Evolutionary conservation across 2,113 vertebrate species (phyloP), one percentile per base, ranked within the genome.

Genomic region (Gambusia holbrooki): DNA sequence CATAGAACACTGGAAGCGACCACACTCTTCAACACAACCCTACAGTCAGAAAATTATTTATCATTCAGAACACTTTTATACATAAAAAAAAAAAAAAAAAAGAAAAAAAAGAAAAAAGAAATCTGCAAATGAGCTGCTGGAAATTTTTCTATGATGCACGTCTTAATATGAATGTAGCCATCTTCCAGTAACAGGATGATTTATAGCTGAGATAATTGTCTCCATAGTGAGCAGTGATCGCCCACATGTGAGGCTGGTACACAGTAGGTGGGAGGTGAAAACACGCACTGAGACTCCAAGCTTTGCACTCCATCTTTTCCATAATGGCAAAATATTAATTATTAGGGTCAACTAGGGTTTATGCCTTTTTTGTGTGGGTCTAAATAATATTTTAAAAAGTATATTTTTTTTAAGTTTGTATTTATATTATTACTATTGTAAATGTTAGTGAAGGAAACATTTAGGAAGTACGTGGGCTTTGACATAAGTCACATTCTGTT

Each of bases 211-310:
- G 85, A 87, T 87, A 90, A 90, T 77, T 84, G 83, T 92, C 86
- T 92, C 87, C 82, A 85, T 78, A 88, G 86, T 83, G 86, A 90
- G 87, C 25, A 3, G 54, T 45, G 80, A 81, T 89, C 88, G 84
- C 91, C 91, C 89, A 92, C 91, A 77, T 78, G 71, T 66, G 28
- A 62, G 73, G 80, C 82, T 82, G 70, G 80, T 62, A 88, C 84
- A 85, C 79, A 89, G 84, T 81, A 83, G 77, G 91, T 92, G 89
- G 91, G 91, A 92, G 91, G 85, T 89, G 85, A 88, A 84, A 85
- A 83, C 81, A 76, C 81, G 84, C 78, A 83, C 86, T 77, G 68
- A 66, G 17, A 72, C 76, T 42, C 58, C 29, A 60, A 72, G 79
- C 75, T 80, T 76, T 78, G 68, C 69, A 67, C 71, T 61, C 27